Base-by-base conservation (phyloP, 2,888 invertebrate genomes). In the Ametastegia equiseti region DNA sequence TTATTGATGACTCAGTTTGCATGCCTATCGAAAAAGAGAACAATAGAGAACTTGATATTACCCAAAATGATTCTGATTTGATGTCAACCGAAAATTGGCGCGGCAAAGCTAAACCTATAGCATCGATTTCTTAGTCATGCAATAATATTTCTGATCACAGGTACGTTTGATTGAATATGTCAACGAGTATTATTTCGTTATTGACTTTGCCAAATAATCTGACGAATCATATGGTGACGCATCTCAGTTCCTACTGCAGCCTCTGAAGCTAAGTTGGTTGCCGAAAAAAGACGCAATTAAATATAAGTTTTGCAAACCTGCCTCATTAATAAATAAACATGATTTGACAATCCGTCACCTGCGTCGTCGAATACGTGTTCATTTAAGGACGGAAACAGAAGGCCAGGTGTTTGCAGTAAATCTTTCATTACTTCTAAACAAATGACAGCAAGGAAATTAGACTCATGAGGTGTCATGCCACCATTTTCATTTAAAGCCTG, bases 321-420 rank as follows among this genome's bases (percentile, higher is more conserved):
- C 30, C 69, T 27, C 33, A n/a, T n/a, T 15, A 63, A 63, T 23
- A 11, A n/a, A 19, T 60, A 71, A 19, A 80, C 54, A 19, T 63
- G 81, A 63, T 47, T 81, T 1, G 60, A 63, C 6, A 33, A 54
- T n/a, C 63, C 81, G 15, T n/a, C n/a, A n/a, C 33, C 30, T 1
- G 75, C 69, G 2, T 60, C 39, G n/a, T 84, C 82, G 67, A 82
- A 81, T 7, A 83, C 15, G 67, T 83, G 83, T 1, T 84, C 82
- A n/a, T 81, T 73, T 3, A 83, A 78, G 2, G 42, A 4, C 0
- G 57, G 11, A 73, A 83, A 84, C 0, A 84, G 11, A 15, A 39
- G 54, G 19, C 80, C 78, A n/a, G 83, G 80, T 13, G 80, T 11
- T 57, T 82, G 73, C 1, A 84, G 42, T 19, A 84, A 11, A n/a